These are phyloP conservation scores for Lycopodina hypogea DNA, from an alignment of 37 sponge, comb jelly and placozoan species.

Conservation along the genomic window DNA sequence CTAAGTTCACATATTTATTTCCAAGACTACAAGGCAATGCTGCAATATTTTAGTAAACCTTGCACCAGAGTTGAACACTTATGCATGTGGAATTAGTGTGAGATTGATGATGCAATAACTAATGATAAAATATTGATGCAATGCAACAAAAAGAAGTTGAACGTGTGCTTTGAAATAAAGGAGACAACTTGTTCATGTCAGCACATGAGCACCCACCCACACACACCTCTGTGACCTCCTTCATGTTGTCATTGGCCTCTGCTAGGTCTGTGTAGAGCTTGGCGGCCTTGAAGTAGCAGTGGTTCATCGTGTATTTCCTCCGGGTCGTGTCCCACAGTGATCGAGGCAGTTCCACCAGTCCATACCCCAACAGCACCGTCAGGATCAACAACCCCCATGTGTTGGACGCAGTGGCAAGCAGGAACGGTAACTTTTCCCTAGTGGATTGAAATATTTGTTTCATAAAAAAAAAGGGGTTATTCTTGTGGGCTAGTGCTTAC, in stretches of 20 bases:
- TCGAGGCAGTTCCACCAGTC: slow-evolving; percentile 88
- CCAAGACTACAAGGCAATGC: no score
- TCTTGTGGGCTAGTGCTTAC: no score
- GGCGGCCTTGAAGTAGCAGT: slow-evolving; percentile 86
- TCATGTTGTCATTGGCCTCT: slow-evolving; percentile 74
- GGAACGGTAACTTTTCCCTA: slow-evolving; percentile 57
- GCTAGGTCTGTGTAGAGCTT: slow-evolving; percentile 84
- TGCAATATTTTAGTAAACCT: no score
- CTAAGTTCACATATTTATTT: no score
- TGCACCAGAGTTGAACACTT: no score
- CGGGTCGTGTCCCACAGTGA: slow-evolving; percentile 62
- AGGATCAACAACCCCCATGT: slow-evolving; percentile 97
- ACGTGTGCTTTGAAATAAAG: no score
- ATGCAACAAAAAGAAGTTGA: no score
- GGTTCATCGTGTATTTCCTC: slow-evolving; percentile 51
- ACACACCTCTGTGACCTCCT: slow-evolving; percentile 68
- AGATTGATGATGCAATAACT: no score
- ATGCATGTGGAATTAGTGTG: no score
- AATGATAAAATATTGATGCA: no score
- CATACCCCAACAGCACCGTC: slow-evolving; percentile 92
- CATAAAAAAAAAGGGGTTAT: no score
- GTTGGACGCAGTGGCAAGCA: slow-evolving; percentile 89
- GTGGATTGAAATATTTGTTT: neutral
- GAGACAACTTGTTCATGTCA: neutral
- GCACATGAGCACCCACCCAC: neutral